Evolutionary conservation across 2,888 invertebrate genomes (phyloP).

Genomic region (Hyles lineata): DNA sequence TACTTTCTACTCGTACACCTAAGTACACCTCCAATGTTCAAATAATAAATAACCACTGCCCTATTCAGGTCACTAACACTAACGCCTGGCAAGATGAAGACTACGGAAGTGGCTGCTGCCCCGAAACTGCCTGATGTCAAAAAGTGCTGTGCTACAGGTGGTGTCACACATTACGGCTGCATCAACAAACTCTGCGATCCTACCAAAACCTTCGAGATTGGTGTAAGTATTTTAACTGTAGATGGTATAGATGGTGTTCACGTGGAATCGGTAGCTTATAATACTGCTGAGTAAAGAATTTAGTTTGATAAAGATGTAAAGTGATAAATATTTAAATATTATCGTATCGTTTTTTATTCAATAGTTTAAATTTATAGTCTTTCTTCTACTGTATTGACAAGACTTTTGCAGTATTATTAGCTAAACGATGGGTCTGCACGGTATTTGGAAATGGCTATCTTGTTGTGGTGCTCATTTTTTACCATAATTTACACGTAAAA

Average conservation of each 20-base stretch:
- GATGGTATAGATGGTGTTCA: too few relatives aligned
- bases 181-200: slow-evolving; percentile 93
- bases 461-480: neutral
- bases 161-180: slow-evolving; percentile 90
- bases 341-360: too few relatives aligned
- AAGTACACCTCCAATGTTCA: too few relatives aligned
- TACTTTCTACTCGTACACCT: neutral
- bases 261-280: too few relatives aligned
- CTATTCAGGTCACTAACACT: slow-evolving; percentile 86
- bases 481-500: neutral
- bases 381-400: too few relatives aligned
- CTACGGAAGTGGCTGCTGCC: slow-evolving; percentile 83
- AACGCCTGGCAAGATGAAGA: slow-evolving; percentile 86
- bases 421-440: neutral
- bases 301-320: too few relatives aligned
- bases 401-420: too few relatives aligned
- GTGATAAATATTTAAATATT: too few relatives aligned
- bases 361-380: too few relatives aligned
- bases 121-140: slow-evolving; percentile 90
- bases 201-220: slow-evolving; percentile 80
- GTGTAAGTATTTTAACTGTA: slow-evolving; percentile 58
- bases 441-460: neutral
- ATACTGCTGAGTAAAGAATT: too few relatives aligned
- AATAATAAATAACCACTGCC: neutral
- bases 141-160: slow-evolving; percentile 89